These are phyloP conservation scores for Montipora cactus DNA, from an alignment of 64 coral and sea anemone genomes.

Conservation along the genomic window DNA sequence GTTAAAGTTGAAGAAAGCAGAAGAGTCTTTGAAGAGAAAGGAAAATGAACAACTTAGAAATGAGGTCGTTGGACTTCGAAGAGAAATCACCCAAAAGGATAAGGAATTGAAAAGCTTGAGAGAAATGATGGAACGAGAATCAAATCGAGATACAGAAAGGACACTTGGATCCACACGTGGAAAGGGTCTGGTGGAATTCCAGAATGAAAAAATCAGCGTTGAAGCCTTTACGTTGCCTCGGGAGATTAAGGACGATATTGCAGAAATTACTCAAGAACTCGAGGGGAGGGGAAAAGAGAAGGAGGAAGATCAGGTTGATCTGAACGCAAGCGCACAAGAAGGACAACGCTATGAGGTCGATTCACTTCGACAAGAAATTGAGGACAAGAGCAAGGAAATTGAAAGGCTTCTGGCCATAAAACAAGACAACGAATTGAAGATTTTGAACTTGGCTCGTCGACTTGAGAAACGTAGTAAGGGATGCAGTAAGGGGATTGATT, in stretches of 20 bases:
- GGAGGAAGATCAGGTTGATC: not conserved
- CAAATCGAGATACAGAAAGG: not conserved
- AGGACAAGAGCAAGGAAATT: constrained; percentile 70
- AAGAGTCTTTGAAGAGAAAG: constrained; percentile 29
- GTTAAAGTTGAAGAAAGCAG: constrained; percentile 26
- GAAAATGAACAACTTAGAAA: constrained; percentile 69
- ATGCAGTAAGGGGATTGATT: not conserved
- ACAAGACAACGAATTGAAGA: constrained; percentile 20
- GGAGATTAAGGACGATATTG: constrained; percentile 21
- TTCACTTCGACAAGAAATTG: constrained; percentile 68
- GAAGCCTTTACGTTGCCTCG: constrained; percentile 62
- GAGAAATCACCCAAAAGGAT: constrained; percentile 70
- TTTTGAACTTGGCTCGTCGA: not conserved
- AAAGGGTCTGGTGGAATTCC: constrained; percentile 59
- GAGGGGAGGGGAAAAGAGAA: not conserved
- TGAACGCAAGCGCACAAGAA: not conserved
- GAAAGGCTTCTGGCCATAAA: constrained; percentile 73
- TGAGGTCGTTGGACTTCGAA: constrained; percentile 50
- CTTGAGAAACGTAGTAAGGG: constrained; percentile 3
- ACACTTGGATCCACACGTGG: not conserved
- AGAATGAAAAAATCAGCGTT: constrained; percentile 73
- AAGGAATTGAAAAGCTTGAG: not conserved
- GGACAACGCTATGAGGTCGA: constrained; percentile 14
- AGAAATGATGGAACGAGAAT: not conserved
- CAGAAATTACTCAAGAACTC: not conserved